phyloP scores from a whole-genome alignment of 2,797 vertebrate genomes.

The Notamacropus eugenii region DNA sequence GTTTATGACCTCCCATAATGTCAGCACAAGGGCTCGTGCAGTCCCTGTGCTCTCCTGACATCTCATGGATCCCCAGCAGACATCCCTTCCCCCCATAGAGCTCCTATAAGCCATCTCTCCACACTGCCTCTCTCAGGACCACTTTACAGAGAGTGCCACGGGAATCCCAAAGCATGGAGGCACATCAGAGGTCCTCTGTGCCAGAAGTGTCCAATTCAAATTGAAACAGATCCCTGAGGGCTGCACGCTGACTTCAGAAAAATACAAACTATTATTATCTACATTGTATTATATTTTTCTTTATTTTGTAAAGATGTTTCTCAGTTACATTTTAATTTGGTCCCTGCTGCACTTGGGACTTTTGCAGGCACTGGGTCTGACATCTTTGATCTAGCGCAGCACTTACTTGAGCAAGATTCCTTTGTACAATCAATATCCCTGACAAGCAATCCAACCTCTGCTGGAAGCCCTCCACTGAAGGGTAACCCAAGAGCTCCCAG shows the following conservation, averaged over 20 bases:
- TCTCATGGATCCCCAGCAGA: background rate
- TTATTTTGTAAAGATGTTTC: background rate
- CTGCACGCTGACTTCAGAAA: background rate
- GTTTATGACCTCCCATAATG: background rate
- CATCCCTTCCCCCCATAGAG: no score
- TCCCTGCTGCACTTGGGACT: background rate
- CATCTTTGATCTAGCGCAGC: background rate
- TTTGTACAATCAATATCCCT: background rate
- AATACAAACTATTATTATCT: background rate
- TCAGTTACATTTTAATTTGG: background rate
- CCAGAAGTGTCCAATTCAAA: background rate
- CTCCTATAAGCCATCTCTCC: background rate
- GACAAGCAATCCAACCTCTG: background rate
- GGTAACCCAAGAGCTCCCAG: background rate
- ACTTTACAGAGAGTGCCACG: background rate
- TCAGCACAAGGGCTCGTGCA: background rate
- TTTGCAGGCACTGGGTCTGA: background rate
- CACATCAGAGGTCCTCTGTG: background rate
- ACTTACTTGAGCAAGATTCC: background rate
- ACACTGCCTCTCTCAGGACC: background rate
- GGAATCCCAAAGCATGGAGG: background rate
- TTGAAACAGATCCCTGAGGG: background rate
- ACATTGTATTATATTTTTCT: background rate
- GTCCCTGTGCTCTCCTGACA: background rate
- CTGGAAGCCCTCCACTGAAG: background rate